Base-by-base conservation (phyloP, 2,113 vertebrate species). In the Lagopus leucura region DNA sequence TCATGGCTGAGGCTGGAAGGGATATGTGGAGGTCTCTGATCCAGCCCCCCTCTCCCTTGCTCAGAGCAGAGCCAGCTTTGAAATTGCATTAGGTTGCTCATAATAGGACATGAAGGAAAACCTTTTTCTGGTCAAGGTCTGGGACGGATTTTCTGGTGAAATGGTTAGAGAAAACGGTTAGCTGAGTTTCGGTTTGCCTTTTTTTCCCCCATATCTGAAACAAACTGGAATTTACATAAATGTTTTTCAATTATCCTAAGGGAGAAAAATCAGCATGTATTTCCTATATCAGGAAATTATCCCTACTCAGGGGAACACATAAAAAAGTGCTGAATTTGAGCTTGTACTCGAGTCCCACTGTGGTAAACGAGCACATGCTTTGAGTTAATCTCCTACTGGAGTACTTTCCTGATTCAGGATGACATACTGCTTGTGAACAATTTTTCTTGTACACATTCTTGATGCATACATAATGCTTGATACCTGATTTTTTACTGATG, bases 371-470 rank as follows among this genome's bases (percentile, higher is more conserved):
- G 91, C 85, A 86, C 88, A 86, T 92, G 94, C 94, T 95, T 96
- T 94, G 80, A 88, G 94, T 96, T 97, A 96, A 95, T 88, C 82
- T 94, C 78, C 34, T 94, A 80, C 69, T 91, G 91, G 94, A 97
- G 88, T 84, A 88, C 94, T 94, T 94, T 83, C 65, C 72, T 96
- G 85, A 94, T 95, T 94, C 89, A 86, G 85, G 73, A 61, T 95
- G 94, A 94, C 94, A 96, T 69, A 92, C 65, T 75, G 79, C 86
- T 94, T 88, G 94, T 86, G 95, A 85, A 94, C 96, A 92, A 96
- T 96, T 96, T 95, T 93, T 94, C 91, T 81, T 90, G 82, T 86
- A 91, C 80, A 81, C 27, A 86, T 95, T 88, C 72, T 64, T 83
- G 93, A 92, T 96, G 93, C 88, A 94, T 94, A 54, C 69, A 69